A percentile compares a stretch with the other conserved stretches of the same genome.
These are phyloP conservation scores for Pluvianellus socialis DNA, from an alignment of 2,113 vertebrate genomes.

Conservation along the genomic window DNA sequence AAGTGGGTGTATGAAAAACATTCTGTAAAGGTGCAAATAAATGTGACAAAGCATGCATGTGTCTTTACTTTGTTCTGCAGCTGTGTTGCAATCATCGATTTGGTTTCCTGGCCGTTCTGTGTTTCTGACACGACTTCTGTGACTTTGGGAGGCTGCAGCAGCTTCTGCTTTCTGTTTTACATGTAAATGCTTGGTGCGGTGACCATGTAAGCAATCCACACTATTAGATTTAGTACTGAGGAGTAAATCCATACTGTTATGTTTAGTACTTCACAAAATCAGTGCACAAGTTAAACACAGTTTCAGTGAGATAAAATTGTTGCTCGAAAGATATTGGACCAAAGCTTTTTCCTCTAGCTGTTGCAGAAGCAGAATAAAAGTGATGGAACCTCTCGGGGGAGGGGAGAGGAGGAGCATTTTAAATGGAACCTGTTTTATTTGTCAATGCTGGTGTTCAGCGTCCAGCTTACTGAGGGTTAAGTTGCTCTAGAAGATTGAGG, in stretches of 20 bases:
- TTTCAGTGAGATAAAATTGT: neutral
- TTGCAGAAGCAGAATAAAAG: neutral
- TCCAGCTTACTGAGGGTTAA: neutral
- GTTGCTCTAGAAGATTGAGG: neutral
- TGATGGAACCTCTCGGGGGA: neutral
- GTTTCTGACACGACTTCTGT: neutral
- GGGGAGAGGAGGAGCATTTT: neutral
- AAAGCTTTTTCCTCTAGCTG: neutral
- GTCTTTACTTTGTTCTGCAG: neutral
- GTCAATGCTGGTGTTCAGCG: neutral
- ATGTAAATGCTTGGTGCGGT: neutral
- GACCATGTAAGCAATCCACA: neutral
- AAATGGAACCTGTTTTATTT: neutral
- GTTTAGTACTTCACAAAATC: neutral
- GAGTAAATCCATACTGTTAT: neutral
- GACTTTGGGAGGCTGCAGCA: neutral
- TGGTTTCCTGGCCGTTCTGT: neutral
- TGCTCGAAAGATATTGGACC: neutral
- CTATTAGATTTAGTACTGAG: neutral
- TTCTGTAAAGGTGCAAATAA: neutral
- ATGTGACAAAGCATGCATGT: neutral
- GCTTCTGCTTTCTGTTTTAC: neutral
- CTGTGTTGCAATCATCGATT: neutral
- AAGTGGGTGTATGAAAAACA: neutral
- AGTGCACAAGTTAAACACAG: neutral